Base-by-base conservation (phyloP, 2,888 invertebrate species). In the Nemurella pictetii region DNA sequence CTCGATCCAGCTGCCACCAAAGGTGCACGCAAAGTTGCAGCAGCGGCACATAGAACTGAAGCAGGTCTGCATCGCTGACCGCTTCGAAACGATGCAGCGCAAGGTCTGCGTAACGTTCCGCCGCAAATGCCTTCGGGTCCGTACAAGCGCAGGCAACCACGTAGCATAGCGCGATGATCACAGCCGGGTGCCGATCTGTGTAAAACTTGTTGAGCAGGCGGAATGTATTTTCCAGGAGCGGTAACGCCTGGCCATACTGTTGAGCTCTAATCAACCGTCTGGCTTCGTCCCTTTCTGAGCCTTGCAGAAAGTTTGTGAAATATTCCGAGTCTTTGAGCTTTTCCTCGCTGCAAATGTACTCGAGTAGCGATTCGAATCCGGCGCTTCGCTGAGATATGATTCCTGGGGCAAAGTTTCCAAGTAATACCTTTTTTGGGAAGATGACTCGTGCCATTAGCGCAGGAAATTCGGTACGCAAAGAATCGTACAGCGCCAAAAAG, bases 11-110 rank as follows among this genome's bases (percentile, higher is more conserved):
- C 86, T 93, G 92, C 90, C 93, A 93, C 93, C 94, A 95, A 87
- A 95, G 92, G 88, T 93, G 93, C 77, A 93, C 92, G 88, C 95
- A 95, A 4, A 94, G 92, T 87, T 94, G 93, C 85, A 95, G 87
- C 80, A 95, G 89, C 0, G 95, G 95, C 87, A 94, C 91, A 88
- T 95, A 95, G 72, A 95, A 91, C 78, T 93, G 91, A 83, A 95
- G 89, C 74, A 95, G 89, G 88, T 95, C 95, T 20, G 93, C 93
- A 89, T 95, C 95, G 88, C 94, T 94, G 87, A 95, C 93, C 0
- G 93, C 94, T 87, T 95, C 94, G 87, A 94, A 95, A 83, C 95
- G 92, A 88, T 92, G 92, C n/a, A 95, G 89, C 0, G 95, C 95
- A 4, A 95, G 90, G 86, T 93, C 93, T 0, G 94, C 94, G 94